Conservation (phyloP, 2,888 invertebrate species). For the Tridacna gigas region DNA sequence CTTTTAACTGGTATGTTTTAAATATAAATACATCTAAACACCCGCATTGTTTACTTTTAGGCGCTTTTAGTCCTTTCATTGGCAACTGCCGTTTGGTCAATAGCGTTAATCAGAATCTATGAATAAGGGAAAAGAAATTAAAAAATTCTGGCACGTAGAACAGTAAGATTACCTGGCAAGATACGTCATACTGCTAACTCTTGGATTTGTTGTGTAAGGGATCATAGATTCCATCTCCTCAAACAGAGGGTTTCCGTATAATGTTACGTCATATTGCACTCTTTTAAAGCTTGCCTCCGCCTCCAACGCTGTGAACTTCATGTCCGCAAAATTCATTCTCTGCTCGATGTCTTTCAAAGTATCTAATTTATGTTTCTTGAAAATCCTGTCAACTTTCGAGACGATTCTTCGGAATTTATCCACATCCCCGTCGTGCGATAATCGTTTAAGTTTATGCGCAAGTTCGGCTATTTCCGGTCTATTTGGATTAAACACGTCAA, state of each 20-base stretch:
- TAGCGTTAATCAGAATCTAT: too few relatives aligned
- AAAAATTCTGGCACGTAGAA: neutral
- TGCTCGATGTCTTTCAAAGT: neutral
- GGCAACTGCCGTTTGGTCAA: too few relatives aligned
- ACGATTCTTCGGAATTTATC: constrained; percentile 28
- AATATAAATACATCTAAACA: too few relatives aligned
- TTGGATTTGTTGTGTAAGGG: constrained; percentile 56
- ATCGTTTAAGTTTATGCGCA: constrained; percentile 46
- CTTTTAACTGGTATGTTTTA: too few relatives aligned
- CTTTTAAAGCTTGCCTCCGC: constrained; percentile 43
- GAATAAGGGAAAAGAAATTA: too few relatives aligned
- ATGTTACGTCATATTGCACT: constrained; percentile 38
- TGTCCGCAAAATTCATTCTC: constrained; percentile 47
- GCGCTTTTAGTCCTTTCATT: too few relatives aligned
- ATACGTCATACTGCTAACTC: constrained; percentile 51
- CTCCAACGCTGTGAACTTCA: constrained; percentile 44
- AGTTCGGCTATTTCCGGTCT: constrained; percentile 25
- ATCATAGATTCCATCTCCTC: constrained; percentile 46
- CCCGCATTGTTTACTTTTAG: too few relatives aligned
- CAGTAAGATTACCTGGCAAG: constrained; percentile 45
- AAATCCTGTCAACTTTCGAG: constrained; percentile 27
- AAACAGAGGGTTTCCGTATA: constrained; percentile 39
- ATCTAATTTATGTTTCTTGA: constrained; percentile 33
- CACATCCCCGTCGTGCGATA: constrained; percentile 44
- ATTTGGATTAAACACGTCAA: constrained; percentile 31